Percentiles rank a stretch among this genome's conserved stretches.
Evolutionary conservation across 2,113 vertebrate genomes (phyloP).

Genomic region (Collichthys lucidus): DNA sequence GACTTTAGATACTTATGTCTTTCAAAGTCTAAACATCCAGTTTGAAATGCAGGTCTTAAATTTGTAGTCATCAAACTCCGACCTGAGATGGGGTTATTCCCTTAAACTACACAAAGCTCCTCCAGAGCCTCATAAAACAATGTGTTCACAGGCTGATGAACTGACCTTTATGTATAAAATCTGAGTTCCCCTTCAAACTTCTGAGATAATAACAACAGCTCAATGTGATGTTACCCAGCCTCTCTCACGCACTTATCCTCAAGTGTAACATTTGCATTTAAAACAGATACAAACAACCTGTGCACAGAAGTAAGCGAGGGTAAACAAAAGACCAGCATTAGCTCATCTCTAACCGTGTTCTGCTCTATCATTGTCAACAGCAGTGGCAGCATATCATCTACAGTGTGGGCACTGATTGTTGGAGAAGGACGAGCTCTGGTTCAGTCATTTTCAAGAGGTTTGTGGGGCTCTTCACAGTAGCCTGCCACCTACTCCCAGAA

Average conservation of each 20-base stretch:
- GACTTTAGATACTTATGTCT: background rate
- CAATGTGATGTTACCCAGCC: background rate
- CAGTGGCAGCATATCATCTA: background rate
- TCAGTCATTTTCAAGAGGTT: conserved; percentile 27
- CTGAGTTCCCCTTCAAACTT: background rate
- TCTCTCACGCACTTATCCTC: background rate
- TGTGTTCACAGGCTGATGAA: conserved; percentile 14
- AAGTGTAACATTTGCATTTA: background rate
- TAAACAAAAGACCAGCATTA: background rate
- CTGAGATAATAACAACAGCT: background rate
- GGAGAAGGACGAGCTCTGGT: background rate
- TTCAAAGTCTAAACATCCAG: background rate
- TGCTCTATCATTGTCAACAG: background rate
- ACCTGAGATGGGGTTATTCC: too few relatives aligned
- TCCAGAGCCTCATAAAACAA: background rate
- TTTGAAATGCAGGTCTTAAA: background rate
- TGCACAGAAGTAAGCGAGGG: background rate
- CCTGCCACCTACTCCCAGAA: conserved; percentile 34
- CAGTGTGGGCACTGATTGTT: conserved; percentile 15
- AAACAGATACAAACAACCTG: background rate
- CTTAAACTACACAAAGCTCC: background rate
- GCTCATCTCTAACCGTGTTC: background rate
- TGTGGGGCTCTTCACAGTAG: background rate
- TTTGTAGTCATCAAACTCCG: background rate
- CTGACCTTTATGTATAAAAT: background rate